Percentiles rank a stretch among this genome's conserved stretches.
phyloP scores from a whole-genome alignment of 2,797 vertebrate species.

The Coreius guichenoti region DNA sequence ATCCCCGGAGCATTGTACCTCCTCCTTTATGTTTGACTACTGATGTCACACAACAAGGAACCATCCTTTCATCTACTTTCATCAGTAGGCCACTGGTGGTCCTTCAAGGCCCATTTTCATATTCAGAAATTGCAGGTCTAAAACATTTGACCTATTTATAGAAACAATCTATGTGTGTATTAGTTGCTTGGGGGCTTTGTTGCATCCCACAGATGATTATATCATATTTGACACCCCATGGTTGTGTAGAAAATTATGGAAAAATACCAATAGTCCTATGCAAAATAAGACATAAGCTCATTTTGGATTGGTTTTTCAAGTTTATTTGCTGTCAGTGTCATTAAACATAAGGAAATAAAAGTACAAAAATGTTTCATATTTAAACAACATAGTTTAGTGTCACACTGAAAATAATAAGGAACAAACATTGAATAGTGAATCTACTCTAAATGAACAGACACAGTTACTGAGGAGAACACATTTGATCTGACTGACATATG shows the following conservation, averaged over 20 bases:
- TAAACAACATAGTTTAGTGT: conserved; percentile 1
- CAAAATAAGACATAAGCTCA: neutral
- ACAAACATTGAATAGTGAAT: neutral
- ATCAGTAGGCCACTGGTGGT: neutral
- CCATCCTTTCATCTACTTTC: conserved; percentile 1
- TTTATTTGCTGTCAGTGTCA: conserved; percentile 42
- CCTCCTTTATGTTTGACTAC: neutral
- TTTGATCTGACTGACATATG: neutral
- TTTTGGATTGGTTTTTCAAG: conserved; percentile 38
- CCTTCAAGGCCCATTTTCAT: neutral
- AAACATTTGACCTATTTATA: neutral
- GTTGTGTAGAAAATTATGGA: neutral
- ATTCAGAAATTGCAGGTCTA: neutral
- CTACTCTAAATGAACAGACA: neutral
- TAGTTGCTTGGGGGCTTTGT: neutral
- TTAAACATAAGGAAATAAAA: conserved; percentile 33
- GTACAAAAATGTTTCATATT: conserved; percentile 32
- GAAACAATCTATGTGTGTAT: neutral
- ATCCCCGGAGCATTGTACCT: neutral
- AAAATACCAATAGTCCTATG: neutral
- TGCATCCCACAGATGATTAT: neutral
- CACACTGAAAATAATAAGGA: conserved; percentile 15
- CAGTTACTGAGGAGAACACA: neutral
- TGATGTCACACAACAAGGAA: conserved; percentile 4
- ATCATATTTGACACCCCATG: too few species aligned